These are phyloP conservation scores for Falcaria lacertinaria DNA, from an alignment of 2,888 invertebrate genomes.

Conservation along the genomic window DNA sequence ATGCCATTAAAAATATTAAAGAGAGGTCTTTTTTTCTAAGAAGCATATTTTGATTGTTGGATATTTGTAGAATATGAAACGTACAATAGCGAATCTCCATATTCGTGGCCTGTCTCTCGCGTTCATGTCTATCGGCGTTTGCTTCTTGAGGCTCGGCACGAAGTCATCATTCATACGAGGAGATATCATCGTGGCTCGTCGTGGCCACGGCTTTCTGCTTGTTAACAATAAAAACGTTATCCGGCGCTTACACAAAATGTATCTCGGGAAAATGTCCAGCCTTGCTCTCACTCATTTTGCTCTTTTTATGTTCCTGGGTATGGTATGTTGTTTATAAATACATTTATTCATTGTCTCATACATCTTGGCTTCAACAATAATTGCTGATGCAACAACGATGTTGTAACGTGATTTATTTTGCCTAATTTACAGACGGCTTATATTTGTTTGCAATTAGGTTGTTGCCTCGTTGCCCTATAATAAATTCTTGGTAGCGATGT, in stretches of 20 bases:
- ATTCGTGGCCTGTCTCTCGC: constrained; percentile 68
- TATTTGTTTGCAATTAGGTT: background rate
- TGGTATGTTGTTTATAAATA: constrained; percentile 17
- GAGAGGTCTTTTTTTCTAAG: background rate
- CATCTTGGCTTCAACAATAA: constrained; percentile 10
- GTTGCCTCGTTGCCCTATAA: background rate
- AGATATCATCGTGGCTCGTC: constrained; percentile 76
- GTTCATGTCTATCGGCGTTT: constrained; percentile 59
- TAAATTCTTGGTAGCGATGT: background rate
- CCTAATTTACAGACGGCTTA: background rate
- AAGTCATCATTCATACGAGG: constrained; percentile 78
- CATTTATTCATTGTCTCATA: constrained; percentile 8
- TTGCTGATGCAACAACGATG: background rate
- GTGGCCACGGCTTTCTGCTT: constrained; percentile 68
- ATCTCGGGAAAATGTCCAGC: constrained; percentile 57
- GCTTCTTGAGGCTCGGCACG: constrained; percentile 73
- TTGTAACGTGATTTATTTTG: background rate
- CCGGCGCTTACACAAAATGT: constrained; percentile 69
- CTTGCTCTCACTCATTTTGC: constrained; percentile 31
- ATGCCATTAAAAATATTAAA: background rate
- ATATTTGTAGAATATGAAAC: constrained; percentile 23
- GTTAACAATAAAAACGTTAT: constrained; percentile 80
- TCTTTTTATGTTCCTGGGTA: constrained; percentile 31
- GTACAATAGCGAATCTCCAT: constrained; percentile 50
- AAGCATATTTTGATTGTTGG: constrained; percentile 14